Base-by-base conservation (phyloP, 2,797 vertebrate genomes). In the Craterocephalus amniculus region DNA sequence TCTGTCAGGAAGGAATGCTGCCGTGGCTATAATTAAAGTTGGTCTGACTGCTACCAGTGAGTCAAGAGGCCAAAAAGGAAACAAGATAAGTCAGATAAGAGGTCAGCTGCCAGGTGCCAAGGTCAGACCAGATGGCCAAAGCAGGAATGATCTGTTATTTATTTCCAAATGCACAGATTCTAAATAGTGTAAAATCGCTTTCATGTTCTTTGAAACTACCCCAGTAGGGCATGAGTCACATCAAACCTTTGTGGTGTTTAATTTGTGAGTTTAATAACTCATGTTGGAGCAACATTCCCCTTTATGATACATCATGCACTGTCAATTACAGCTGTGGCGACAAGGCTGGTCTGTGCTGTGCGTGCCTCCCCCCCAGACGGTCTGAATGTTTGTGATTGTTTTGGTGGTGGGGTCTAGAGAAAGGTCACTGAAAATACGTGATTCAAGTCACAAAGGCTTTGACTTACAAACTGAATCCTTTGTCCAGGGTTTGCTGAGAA, bases 21-120 rank as follows among this genome's bases (percentile, higher is more conserved):
- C 63, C 79, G 86, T 69, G 74, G 89, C 93, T 95, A 95, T 89
- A 91, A 93, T 95, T 95, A 94, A 91, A 91, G 86, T 64, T 66
- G 75, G 83, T 81, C 83, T 79, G 75, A 82, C 83, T 85, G 81
- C 81, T 72, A 83, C 87, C 87, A 84, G 74, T 94, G 94, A 94
- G 88, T 94, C 93, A 94, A 81, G 77, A 79, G 87, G 83, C 90
- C 82, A 89, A 92, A 94, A 91, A 76, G 63, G 92, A 93, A 93
- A 87, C 85, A 65, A 72, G 88, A 91, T 83, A 86, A 91, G 90
- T 83, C 89, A 91, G 89, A 92, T 90, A 93, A 88, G 84, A 86
- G 90, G 88, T 93, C 88, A 86, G 85, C 86, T 67, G 68, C 63
- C 81, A 84, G 83, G 89, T 90, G 86, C 77, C 84, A 92, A 92